Evolutionary conservation across 2,113 vertebrate species (phyloP).

Genomic region (Microtus pennsylvanicus): DNA sequence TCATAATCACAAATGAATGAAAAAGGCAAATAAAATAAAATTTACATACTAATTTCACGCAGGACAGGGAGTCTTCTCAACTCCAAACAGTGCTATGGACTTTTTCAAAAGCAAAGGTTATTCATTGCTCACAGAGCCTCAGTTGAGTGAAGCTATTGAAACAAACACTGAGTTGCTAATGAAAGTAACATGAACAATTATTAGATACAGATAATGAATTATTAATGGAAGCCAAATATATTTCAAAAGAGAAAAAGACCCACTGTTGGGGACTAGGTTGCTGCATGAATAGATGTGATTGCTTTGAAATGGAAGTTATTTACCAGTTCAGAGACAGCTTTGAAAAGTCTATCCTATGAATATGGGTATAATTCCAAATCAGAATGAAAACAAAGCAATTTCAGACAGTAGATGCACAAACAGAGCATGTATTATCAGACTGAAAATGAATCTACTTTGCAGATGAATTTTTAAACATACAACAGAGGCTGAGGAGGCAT

Average conservation of each 20-base stretch:
- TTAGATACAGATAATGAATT: constrained; percentile 36
- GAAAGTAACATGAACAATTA: background rate
- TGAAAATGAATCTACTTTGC: background rate
- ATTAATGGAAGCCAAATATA: constrained; percentile 14
- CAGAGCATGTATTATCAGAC: background rate
- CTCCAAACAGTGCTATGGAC: background rate
- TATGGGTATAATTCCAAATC: constrained; percentile 5
- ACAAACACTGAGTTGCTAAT: constrained; percentile 31
- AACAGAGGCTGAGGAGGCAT: background rate
- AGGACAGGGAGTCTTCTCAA: background rate
- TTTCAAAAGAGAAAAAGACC: constrained; percentile 40
- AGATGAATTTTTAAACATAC: background rate
- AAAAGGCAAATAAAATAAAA: background rate
- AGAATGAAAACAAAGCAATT: constrained; percentile 34
- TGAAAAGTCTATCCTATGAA: background rate
- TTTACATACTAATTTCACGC: background rate
- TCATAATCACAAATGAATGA: background rate
- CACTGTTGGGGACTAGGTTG: background rate
- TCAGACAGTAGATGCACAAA: background rate
- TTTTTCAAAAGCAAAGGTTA: background rate
- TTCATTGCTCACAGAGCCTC: background rate
- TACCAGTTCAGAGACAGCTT: background rate
- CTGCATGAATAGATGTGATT: background rate
- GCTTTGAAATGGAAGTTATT: constrained; percentile 50
- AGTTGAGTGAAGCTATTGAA: background rate